Base-by-base conservation (phyloP, 1,140 invertebrate species). In the Euglossa dilemma region DNA sequence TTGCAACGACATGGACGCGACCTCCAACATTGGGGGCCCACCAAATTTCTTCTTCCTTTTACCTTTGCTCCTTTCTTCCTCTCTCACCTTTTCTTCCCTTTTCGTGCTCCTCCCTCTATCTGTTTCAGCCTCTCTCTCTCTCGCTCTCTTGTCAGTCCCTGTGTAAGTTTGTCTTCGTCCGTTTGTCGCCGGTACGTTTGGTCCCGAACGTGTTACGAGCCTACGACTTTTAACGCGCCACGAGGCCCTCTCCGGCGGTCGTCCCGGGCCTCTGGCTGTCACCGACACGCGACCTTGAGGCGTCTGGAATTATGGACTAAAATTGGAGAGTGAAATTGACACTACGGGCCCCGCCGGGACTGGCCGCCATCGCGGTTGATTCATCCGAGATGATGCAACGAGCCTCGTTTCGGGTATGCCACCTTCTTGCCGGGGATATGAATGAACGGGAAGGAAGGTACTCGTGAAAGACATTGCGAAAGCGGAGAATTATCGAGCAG, bases 1-100 rank as follows among this genome's bases (percentile, higher is more conserved):
- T 87, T 87, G 87, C 85, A 52, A 84, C 85, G 74, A 59, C 83
- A 77, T 54, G 87, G 69, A 71, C 84, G 63, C 74, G 86, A 88
- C 83, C 87, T 81, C 83, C 81, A 63, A n/a, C 69, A 81, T 72
- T 45, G 77, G 47, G 47, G 36, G 6, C 61, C 52, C 25, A 20
- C 25, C 23, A 45, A 66, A 56, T 66, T 45, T 50, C 47, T 77
- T 25, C 25, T 9, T 67, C 56, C 54, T n/a, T 12, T 50, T 18
- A 28, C 23, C 67, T 20, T 52, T 45, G 36, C 9, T 47, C 20
- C 7, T n/a, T 61, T 28, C 14, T 2, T 43, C 20, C 16, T 36
- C 36, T 50, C 14, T 6, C 11, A n/a, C 28, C 23, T 28, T 52
- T 28, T n/a, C 20, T 54, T 47, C 18, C n/a, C 16, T 16, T 18